Evolutionary conservation across 2,888 invertebrate species (phyloP).

Genomic region (Lepidocyrtinus sp.): DNA sequence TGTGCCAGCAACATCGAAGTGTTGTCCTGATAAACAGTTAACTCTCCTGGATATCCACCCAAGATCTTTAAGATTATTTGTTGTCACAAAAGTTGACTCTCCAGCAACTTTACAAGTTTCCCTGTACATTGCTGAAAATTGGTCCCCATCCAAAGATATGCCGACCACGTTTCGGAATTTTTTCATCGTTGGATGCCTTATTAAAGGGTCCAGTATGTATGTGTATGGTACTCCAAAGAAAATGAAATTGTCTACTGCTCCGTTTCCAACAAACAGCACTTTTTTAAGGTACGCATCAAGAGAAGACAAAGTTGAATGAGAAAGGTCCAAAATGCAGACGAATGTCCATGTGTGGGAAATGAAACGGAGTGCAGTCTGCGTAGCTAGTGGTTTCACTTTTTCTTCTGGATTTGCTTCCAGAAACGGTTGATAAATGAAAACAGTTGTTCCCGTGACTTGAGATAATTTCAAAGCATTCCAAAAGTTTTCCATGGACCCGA

Average conservation of each 20-base stretch:
- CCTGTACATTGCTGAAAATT: neutral
- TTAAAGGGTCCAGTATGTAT: neutral
- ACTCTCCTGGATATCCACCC: constrained; percentile 21
- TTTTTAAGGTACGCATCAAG: constrained; percentile 5
- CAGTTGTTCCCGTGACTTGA: neutral
- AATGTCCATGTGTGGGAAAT: constrained; percentile 6
- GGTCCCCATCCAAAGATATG: neutral
- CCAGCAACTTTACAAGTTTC: neutral
- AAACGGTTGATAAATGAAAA: constrained; percentile 13
- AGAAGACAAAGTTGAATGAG: neutral
- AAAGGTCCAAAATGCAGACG: constrained; percentile 23
- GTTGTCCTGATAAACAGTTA: constrained; percentile 45
- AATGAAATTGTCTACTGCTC: constrained; percentile 17
- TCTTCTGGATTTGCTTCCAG: neutral
- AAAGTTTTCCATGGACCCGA: neutral
- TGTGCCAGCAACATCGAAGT: constrained; percentile 52
- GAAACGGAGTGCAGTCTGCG: neutral
- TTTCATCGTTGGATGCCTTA: neutral
- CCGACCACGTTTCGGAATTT: constrained; percentile 25
- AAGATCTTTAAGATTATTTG: neutral
- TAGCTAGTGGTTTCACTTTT: constrained; percentile 29
- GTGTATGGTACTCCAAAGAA: constrained; percentile 19
- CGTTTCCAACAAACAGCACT: constrained; percentile 30
- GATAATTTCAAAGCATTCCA: constrained; percentile 22
- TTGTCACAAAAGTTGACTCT: neutral